Evolutionary conservation across 2,888 invertebrate genomes (phyloP).

Genomic region (Eupithecia abbreviata): DNA sequence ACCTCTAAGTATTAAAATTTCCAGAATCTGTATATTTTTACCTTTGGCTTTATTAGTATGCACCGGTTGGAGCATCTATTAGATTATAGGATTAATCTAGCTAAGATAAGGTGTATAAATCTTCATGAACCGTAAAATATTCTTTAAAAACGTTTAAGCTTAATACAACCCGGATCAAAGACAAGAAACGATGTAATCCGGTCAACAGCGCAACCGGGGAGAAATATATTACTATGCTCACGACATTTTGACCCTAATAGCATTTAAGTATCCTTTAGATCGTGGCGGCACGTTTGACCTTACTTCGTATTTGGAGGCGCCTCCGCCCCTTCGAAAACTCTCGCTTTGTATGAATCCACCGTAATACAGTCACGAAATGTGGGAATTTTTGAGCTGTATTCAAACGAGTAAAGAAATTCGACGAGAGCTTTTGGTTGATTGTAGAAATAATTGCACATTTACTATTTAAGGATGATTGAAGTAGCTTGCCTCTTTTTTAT

Average conservation of each 20-base stretch:
- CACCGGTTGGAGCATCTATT: not conserved
- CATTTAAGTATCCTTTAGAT: constrained; percentile 35
- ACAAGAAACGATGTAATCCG: constrained; percentile 23
- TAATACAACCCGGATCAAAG: constrained; percentile 23
- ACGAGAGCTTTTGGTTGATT: not conserved
- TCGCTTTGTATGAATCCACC: constrained; percentile 15
- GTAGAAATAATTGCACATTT: not conserved
- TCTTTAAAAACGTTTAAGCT: constrained; percentile 15
- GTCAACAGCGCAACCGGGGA: constrained; percentile 26
- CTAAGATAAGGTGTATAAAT: not conserved
- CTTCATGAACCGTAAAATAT: not conserved
- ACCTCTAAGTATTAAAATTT: not conserved
- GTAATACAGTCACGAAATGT: constrained; percentile 18
- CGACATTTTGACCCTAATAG: constrained; percentile 44
- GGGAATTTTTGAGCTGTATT: constrained; percentile 2
- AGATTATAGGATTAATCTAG: not conserved
- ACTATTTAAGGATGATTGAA: not conserved
- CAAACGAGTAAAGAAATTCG: constrained; percentile 9
- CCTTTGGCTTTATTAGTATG: not conserved
- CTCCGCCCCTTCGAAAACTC: constrained; percentile 16
- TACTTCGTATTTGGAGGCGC: constrained; percentile 24
- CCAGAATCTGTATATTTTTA: not conserved
- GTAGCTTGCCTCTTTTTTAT: not conserved
- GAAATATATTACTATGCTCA: constrained; percentile 33
- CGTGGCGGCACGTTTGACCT: constrained; percentile 36